Percentiles rank a stretch among this genome's conserved stretches.
Evolutionary conservation across 2,797 vertebrate species (phyloP).

Genomic region (Heteromormyrus szaboi): DNA sequence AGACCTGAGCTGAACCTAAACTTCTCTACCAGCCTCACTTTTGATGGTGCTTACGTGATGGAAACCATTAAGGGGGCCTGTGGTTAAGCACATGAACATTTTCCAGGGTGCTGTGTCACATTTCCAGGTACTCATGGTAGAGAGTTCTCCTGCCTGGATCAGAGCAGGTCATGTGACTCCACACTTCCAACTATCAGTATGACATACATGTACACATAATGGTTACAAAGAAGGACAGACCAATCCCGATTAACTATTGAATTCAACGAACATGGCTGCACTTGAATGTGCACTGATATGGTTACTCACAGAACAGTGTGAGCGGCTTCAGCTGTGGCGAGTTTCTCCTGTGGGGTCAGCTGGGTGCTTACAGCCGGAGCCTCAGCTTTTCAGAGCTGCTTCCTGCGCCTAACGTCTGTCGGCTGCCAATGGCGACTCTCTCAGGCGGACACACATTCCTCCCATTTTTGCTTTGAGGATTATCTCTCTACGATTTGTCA

Average conservation of each 20-base stretch:
- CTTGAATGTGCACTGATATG: neutral
- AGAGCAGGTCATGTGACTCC: neutral
- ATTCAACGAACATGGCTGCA: neutral
- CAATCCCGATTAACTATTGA: neutral
- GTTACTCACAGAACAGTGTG: neutral
- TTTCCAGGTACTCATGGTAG: neutral
- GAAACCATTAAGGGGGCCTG: neutral
- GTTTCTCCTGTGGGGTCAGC: neutral
- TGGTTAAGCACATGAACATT: neutral
- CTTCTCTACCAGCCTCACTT: neutral
- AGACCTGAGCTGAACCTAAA: neutral
- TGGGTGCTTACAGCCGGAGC: neutral
- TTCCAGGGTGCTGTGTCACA: neutral
- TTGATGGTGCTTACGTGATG: neutral
- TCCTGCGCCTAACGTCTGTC: neutral
- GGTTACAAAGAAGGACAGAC: neutral
- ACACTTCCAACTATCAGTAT: neutral
- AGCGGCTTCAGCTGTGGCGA: neutral
- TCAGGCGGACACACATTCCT: neutral
- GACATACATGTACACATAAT: neutral
- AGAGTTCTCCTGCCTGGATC: neutral
- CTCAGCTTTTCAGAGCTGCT: neutral
- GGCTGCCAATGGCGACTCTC: neutral
- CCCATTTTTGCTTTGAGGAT: conserved; percentile 23
- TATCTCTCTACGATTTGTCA: conserved; percentile 24